Percentiles rank a stretch among this genome's conserved stretches.
Conservation (phyloP, 2,888 invertebrate genomes). For the Harmothoe impar region DNA sequence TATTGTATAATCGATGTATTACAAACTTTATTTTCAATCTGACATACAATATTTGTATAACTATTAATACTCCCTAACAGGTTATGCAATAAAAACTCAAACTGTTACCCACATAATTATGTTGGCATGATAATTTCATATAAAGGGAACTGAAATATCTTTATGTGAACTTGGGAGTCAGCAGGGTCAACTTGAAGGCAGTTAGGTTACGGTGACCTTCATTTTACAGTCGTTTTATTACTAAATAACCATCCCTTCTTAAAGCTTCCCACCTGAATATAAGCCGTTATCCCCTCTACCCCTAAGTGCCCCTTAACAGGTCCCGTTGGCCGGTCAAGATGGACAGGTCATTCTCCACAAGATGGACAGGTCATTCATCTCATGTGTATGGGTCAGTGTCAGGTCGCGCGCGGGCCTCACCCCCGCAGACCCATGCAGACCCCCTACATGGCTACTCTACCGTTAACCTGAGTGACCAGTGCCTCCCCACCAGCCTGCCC, state of each 20-base stretch:
- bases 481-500: not conserved
- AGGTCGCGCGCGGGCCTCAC: not conserved
- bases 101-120: too few species aligned
- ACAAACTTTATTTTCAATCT: too few species aligned
- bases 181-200: too few species aligned
- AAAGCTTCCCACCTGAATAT: not conserved
- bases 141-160: too few species aligned
- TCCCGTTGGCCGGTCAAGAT: not conserved
- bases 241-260: not conserved
- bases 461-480: not conserved
- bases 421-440: not conserved
- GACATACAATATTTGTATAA: too few species aligned
- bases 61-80: too few species aligned
- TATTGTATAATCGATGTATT: too few species aligned
- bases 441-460: not conserved
- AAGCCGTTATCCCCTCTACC: not conserved
- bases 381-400: constrained; percentile 2
- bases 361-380: constrained; percentile 1
- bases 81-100: too few species aligned
- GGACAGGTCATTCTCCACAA: not conserved
- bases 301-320: not conserved
- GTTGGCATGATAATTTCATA: too few species aligned
- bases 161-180: too few species aligned
- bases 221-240: not conserved
- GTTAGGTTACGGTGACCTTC: too few species aligned